phyloP scores from a whole-genome alignment of 2,797 vertebrate species.

The Epinephelus malabaricus region DNA sequence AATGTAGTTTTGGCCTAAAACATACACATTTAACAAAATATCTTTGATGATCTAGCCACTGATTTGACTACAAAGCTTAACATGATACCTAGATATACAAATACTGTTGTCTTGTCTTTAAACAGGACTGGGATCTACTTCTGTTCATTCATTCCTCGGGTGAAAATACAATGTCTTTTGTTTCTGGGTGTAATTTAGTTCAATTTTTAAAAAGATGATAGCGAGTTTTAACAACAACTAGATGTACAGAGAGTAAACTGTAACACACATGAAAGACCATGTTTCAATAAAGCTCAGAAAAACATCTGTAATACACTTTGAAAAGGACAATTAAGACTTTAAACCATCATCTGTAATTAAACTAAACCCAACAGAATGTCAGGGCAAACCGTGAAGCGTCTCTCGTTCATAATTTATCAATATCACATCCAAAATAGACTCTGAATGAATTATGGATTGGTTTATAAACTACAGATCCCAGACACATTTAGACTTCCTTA shows the following conservation, averaged over 20 bases:
- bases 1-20: slow-evolving; percentile 7
- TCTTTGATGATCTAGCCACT: slow-evolving; percentile 20
- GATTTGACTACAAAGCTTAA: slow-evolving; percentile 24
- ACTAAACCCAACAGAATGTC: slow-evolving; percentile 20
- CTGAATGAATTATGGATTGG: slow-evolving; percentile 34
- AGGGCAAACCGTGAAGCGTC: slow-evolving; percentile 9
- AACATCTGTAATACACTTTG: slow-evolving; percentile 7
- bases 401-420: slow-evolving; percentile 48
- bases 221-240: neutral
- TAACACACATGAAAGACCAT: slow-evolving; percentile 8
- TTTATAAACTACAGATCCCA: slow-evolving; percentile 42
- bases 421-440: slow-evolving; percentile 37
- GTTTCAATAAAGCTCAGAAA: slow-evolving; percentile 35
- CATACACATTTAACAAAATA: slow-evolving; percentile 7
- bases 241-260: slow-evolving; percentile 6
- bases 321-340: slow-evolving; percentile 33
- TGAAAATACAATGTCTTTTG: neutral
- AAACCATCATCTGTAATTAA: slow-evolving; percentile 11
- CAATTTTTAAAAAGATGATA: neutral
- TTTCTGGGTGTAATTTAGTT: neutral
- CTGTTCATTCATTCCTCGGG: neutral
- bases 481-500: slow-evolving; percentile 49
- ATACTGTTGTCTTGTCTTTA: slow-evolving; percentile 7
- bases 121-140: slow-evolving; percentile 7
- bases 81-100: slow-evolving; percentile 4